Evolutionary conservation across 2,113 vertebrate genomes (phyloP), one percentile per base, ranked within the genome.

Genomic region (Percina caprodes): DNA sequence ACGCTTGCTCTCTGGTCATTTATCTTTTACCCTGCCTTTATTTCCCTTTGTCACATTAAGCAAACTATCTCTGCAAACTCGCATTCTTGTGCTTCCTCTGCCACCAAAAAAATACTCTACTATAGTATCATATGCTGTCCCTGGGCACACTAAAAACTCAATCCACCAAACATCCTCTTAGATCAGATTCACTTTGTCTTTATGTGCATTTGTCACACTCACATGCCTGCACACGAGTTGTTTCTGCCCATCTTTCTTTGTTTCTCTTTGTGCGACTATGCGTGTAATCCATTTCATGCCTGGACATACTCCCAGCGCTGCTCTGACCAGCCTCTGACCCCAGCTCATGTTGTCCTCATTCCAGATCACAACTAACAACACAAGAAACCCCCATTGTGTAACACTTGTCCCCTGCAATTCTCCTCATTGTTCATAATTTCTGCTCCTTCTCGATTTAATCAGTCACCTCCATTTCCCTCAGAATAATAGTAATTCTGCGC

Each of bases 201-300:
- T 46, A 9, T 78, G 75, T 83, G 66, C 69, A 6, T 84, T 72
- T 65, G 77, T 88, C 83, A 60, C 49, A 23, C 78, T 88, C 55
- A 33, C 56, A 70, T 67, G 76, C 68, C 65, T 35, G 30, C 72
- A 69, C 74, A 73, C 45, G n/a, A 67, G 55, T 33, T 42, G 10
- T 56, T 18, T 66, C 39, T 39, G n/a, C 49, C 21, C 66, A 10
- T 80, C 58, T 26, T 16, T 69, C 72, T 76, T 80, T 74, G 73
- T 66, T 71, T 84, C 23, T 39, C 65, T 73, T 39, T 55, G 75
- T 35, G 83, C 33, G 11, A 26, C 49, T 67, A 0, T 81, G 73
- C 81, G 80, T 83, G 76, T 79, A 81, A 88, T 85, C 75, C 82
- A 84, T 91, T 92, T 90, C 81, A 82, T 81, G 85, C 62, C 79